These are phyloP conservation scores for Phymanthus crucifer DNA, from an alignment of 92 coral and sea anemone genomes.

Conservation along the genomic window DNA sequence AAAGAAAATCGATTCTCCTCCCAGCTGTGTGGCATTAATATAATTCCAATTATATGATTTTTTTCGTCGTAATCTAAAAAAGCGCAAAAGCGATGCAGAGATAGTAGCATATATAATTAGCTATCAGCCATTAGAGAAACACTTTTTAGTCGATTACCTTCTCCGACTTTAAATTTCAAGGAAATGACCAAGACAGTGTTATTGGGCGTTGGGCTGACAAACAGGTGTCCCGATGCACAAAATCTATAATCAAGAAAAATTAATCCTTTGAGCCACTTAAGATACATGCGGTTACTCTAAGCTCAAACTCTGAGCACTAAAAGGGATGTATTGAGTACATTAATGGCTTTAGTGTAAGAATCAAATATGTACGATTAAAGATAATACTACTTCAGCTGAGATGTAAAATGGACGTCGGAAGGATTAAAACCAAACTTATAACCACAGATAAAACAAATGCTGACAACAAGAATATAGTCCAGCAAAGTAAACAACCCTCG, in stretches of 20 bases:
- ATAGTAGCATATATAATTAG: background rate
- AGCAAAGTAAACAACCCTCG: background rate
- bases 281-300: background rate
- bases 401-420: too few species aligned
- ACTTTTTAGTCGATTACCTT: background rate
- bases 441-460: background rate
- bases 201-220: background rate
- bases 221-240: background rate
- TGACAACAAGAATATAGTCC: background rate
- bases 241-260: background rate
- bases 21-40: too few species aligned
- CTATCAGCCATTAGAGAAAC: background rate
- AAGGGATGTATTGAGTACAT: background rate
- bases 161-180: background rate
- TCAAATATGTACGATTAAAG: too few species aligned
- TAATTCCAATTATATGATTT: too few species aligned
- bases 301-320: background rate
- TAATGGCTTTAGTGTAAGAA: background rate
- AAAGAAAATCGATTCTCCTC: too few species aligned
- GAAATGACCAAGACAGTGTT: background rate
- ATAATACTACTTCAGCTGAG: too few species aligned
- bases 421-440: too few species aligned
- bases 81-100: background rate
- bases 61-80: background rate
- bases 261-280: background rate